Evolutionary conservation across 2,113 vertebrate species (phyloP).

Genomic region (Lichenostomus cassidix): DNA sequence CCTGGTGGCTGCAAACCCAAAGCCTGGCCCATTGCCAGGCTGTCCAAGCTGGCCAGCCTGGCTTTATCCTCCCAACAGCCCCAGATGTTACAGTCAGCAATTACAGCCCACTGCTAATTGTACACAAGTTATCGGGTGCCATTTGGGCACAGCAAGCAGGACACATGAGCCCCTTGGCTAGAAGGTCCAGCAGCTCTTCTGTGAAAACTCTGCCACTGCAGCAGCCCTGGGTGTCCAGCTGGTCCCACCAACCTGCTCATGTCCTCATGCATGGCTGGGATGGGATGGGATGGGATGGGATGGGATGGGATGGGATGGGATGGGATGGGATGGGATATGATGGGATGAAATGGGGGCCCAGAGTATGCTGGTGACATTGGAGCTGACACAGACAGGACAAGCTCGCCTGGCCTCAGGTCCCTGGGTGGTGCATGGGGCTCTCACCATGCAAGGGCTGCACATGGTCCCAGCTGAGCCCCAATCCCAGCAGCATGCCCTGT

Average conservation of each 20-base stretch:
- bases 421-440: background rate
- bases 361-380: background rate
- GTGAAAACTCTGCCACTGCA: rapidly evolving
- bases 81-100: background rate
- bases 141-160: background rate
- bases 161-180: background rate
- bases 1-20: background rate
- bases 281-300: too few relatives aligned
- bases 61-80: background rate
- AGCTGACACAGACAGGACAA: background rate
- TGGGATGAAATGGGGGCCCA: background rate
- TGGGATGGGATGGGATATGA: too few relatives aligned
- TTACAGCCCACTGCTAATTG: background rate
- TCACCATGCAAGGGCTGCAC: rapidly evolving
- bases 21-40: background rate
- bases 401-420: background rate
- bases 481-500: rapidly evolving
- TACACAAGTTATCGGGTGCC: background rate
- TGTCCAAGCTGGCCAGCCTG: rapidly evolving
- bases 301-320: too few relatives aligned
- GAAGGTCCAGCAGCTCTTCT: background rate
- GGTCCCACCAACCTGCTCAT: rapidly evolving
- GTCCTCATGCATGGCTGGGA: rapidly evolving
- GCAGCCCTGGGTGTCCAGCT: background rate
- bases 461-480: rapidly evolving